Conservation (phyloP, 2,888 invertebrate species). For the Busseola fusca region DNA sequence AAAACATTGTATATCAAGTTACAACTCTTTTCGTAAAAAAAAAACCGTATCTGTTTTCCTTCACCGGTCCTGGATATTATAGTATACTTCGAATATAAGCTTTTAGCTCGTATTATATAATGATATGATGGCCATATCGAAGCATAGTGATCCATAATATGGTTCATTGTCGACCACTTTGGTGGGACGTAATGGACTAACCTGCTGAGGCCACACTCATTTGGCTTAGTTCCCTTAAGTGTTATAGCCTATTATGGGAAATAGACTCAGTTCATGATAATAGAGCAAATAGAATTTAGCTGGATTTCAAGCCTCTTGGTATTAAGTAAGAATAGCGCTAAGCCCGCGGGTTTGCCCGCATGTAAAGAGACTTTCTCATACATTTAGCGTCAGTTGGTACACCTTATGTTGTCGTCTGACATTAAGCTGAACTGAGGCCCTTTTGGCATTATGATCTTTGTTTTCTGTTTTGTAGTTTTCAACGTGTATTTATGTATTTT, state of each 20-base stretch:
- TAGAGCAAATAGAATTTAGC: constrained; percentile 1
- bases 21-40: neutral
- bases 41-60: constrained; percentile 1
- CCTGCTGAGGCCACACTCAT: constrained; percentile 53
- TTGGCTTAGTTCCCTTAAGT: constrained; percentile 45
- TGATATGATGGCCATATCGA: constrained; percentile 48
- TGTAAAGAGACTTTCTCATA: neutral
- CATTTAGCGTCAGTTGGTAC: no score
- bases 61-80: constrained; percentile 18
- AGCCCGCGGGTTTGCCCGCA: neutral
- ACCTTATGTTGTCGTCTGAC: no score
- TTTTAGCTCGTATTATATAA: constrained; percentile 61
- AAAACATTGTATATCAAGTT: neutral
- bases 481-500: no score
- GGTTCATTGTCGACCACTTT: constrained; percentile 67
- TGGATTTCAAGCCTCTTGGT: neutral
- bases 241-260: constrained; percentile 33
- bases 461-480: no score
- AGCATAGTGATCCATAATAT: constrained; percentile 60
- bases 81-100: constrained; percentile 39
- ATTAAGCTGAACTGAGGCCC: no score
- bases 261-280: neutral
- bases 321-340: neutral
- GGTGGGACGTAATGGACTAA: constrained; percentile 60
- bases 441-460: no score